A percentile compares a stretch with the other conserved stretches of the same genome.
Evolutionary conservation across 2,888 invertebrate genomes (phyloP).

Genomic region (Macropis europaea): DNA sequence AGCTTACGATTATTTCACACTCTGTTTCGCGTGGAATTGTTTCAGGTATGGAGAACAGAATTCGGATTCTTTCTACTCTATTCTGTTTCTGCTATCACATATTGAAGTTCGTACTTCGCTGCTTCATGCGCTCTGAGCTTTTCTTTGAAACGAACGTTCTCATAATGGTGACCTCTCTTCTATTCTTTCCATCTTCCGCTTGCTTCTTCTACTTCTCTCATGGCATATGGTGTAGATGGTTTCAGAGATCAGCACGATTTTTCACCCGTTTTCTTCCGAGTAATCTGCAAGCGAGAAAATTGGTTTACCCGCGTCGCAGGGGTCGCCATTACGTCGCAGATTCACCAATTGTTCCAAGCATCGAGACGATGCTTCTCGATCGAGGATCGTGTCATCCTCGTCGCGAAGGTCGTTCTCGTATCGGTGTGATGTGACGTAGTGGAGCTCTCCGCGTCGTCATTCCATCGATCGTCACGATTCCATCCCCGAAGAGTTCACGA

Average conservation of each 20-base stretch:
- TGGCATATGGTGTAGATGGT: neutral
- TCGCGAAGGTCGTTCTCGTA: constrained; percentile 38
- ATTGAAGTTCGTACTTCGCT: neutral
- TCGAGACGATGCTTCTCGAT: neutral
- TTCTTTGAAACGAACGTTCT: neutral
- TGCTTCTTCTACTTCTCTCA: neutral
- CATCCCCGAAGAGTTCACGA: neutral
- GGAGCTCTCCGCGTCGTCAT: constrained; percentile 70
- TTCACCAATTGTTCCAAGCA: constrained; percentile 58
- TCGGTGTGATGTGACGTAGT: constrained; percentile 77
- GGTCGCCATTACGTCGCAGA: constrained; percentile 67
- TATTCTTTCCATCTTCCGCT: neutral
- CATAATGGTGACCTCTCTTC: neutral
- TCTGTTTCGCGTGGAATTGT: too few relatives aligned
- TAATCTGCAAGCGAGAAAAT: too few relatives aligned
- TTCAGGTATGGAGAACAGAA: too few relatives aligned
- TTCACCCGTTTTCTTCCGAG: too few relatives aligned
- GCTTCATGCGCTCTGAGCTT: neutral
- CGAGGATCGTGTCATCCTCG: neutral
- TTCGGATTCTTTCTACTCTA: too few relatives aligned
- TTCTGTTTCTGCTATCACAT: too few relatives aligned
- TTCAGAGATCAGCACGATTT: constrained; percentile 15
- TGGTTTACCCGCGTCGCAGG: constrained; percentile 67
- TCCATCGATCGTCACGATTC: constrained; percentile 53
- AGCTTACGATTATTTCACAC: too few relatives aligned